Percentiles rank a stretch among this genome's conserved stretches.
phyloP scores from a whole-genome alignment of 2,113 vertebrate species.

The Heterotilapia buettikoferi region DNA sequence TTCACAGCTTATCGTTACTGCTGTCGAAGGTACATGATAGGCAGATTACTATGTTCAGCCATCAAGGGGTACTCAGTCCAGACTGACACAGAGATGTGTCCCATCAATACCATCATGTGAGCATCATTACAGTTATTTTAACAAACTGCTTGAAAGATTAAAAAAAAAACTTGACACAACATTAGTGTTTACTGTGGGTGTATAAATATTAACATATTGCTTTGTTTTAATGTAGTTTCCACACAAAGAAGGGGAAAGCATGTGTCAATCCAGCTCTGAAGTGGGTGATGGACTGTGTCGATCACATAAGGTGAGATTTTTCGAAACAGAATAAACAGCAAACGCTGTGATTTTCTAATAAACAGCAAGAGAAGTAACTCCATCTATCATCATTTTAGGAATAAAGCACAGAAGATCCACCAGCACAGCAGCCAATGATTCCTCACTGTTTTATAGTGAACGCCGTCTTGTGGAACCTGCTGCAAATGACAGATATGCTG shows the following conservation, averaged over 20 bases:
- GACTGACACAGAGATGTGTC: not conserved
- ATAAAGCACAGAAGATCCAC: conserved; percentile 12
- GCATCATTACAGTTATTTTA: not conserved
- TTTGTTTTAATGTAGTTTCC: conserved; percentile 35
- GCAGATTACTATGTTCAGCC: fast-evolving
- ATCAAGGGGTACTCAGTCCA: conserved; percentile 61
- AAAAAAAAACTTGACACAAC: not conserved
- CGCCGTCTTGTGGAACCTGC: not conserved
- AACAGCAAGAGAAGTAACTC: not conserved
- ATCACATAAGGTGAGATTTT: conserved; percentile 33
- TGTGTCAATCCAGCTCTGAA: conserved; percentile 42
- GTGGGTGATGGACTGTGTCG: conserved; percentile 56
- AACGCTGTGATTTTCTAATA: not conserved
- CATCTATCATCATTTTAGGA: conserved; percentile 15
- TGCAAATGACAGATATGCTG: not conserved
- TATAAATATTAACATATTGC: not conserved
- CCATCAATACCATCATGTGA: conserved; percentile 57
- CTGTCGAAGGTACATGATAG: conserved; percentile 37
- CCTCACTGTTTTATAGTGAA: not conserved
- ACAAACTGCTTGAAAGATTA: fast-evolving
- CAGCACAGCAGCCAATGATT: not conserved
- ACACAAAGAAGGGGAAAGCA: not conserved
- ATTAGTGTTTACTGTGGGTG: not conserved
- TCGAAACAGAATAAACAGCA: not conserved
- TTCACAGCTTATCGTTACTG: not conserved